Evolutionary conservation across 2,888 invertebrate genomes (phyloP).

Genomic region (Nysson spinosus): DNA sequence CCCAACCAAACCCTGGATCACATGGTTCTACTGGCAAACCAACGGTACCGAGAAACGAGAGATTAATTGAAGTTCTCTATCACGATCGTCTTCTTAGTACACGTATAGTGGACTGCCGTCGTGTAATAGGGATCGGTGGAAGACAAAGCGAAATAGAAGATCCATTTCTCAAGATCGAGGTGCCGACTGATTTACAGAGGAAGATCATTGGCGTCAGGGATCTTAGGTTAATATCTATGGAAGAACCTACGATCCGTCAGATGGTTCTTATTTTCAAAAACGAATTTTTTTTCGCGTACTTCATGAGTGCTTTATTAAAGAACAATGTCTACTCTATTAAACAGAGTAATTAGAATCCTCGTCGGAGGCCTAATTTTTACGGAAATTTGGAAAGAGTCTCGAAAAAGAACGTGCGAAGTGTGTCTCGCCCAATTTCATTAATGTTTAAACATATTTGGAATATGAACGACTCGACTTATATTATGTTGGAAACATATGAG

Average conservation of each 20-base stretch:
- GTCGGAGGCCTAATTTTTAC: too few species aligned
- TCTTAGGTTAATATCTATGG: conserved; percentile 11
- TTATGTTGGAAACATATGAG: too few species aligned
- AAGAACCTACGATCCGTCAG: not conserved
- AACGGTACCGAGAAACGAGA: conserved; percentile 29
- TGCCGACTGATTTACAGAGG: conserved; percentile 31
- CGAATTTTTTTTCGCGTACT: too few species aligned
- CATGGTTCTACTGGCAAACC: conserved; percentile 26
- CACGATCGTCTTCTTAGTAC: conserved; percentile 14
- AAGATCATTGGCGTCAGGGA: not conserved
- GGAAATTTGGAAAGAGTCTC: too few species aligned
- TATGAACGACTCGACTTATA: too few species aligned
- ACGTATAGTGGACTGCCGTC: not conserved
- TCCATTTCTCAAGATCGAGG: conserved; percentile 33
- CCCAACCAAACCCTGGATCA: conserved; percentile 37
- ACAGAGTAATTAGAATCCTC: too few species aligned
- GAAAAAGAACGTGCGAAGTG: too few species aligned
- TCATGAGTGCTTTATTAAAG: too few species aligned
- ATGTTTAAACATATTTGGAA: too few species aligned
- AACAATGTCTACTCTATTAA: too few species aligned
- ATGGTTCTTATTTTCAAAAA: too few species aligned
- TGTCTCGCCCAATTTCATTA: too few species aligned
- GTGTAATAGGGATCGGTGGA: conserved; percentile 23
- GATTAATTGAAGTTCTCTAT: conserved; percentile 54
- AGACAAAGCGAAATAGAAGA: conserved; percentile 35